Base-by-base conservation (phyloP, 2,797 vertebrate species). In the Sebastes cheni region DNA sequence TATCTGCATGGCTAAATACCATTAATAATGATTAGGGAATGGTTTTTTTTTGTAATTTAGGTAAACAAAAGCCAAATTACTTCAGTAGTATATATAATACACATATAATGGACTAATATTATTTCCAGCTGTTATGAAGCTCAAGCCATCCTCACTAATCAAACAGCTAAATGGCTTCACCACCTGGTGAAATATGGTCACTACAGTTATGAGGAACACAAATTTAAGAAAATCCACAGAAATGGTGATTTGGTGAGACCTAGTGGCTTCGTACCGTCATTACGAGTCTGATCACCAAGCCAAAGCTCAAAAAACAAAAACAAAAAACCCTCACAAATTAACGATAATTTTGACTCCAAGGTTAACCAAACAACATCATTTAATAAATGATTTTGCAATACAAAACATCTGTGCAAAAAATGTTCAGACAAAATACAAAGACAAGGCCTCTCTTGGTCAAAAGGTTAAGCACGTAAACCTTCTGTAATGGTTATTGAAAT, bases 401-500 rank as follows among this genome's bases (percentile, higher is more conserved):
- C 94, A 96, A 96, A 96, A 94, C 91, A 92, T 90, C 92, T 96
- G 95, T 96, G 95, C 95, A 96, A 95, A 95, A 46, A 94, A 92
- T 84, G 89, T 93, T 93, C 85, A 89, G 87, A 94, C 83, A 91
- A 90, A 91, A 85, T 92, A 93, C 88, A 93, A 93, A 92, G 89
- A 90, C 87, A 94, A 95, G 93, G 93, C 90, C 89, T 92, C 89
- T 93, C 87, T 90, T 88, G 91, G 88, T 95, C 90, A 90, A 88
- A 86, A 87, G 66, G 88, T 84, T 86, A 84, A 89, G 87, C 42
- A 84, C 78, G 92, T 94, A 94, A 95, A 95, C 92, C 90, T 89
- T 89, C 77, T 86, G 77, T 70, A 73, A 89, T 67, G 71, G 77
- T 25, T 81, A 85, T 70, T 85, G 73, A 89, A 83, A 88, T 79